These are phyloP conservation scores for Pluvialis apricaria DNA, from an alignment of 2,113 vertebrate species.

Conservation along the genomic window DNA sequence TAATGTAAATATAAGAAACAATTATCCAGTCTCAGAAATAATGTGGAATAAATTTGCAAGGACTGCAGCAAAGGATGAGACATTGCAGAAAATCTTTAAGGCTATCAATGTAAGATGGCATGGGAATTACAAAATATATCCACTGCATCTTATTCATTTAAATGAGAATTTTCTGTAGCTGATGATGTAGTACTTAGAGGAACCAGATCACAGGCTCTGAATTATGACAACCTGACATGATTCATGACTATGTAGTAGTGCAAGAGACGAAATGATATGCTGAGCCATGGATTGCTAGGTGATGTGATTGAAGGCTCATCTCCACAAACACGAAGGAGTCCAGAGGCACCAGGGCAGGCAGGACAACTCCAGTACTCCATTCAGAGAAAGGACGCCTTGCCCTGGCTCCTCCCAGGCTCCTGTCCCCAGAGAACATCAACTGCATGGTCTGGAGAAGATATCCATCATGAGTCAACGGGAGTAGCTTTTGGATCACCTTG, in stretches of 20 bases:
- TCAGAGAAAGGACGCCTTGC: background rate
- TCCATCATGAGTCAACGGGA: background rate
- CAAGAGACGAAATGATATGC: background rate
- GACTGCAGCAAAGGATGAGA: conserved; percentile 1
- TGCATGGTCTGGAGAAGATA: background rate
- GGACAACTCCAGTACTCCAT: background rate
- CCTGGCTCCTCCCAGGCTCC: background rate
- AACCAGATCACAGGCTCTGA: background rate
- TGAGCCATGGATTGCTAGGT: background rate
- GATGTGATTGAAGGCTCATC: background rate
- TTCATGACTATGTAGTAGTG: background rate
- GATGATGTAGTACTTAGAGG: background rate
- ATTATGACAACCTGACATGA: background rate
- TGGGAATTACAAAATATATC: conserved; percentile 24
- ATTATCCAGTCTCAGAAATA: conserved; percentile 35
- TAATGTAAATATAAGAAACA: conserved; percentile 44
- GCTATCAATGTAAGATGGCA: background rate
- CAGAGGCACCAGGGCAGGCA: background rate
- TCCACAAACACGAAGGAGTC: background rate
- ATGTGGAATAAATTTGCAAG: conserved; percentile 16
- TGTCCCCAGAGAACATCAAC: background rate
- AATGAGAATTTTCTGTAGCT: conserved; percentile 11
- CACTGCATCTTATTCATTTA: conserved; percentile 9
- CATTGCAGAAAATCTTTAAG: conserved; percentile 20
- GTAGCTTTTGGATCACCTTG: background rate